Evolutionary conservation across 2,888 invertebrate species (phyloP).

Genomic region (Drosophila setosimentum): DNA sequence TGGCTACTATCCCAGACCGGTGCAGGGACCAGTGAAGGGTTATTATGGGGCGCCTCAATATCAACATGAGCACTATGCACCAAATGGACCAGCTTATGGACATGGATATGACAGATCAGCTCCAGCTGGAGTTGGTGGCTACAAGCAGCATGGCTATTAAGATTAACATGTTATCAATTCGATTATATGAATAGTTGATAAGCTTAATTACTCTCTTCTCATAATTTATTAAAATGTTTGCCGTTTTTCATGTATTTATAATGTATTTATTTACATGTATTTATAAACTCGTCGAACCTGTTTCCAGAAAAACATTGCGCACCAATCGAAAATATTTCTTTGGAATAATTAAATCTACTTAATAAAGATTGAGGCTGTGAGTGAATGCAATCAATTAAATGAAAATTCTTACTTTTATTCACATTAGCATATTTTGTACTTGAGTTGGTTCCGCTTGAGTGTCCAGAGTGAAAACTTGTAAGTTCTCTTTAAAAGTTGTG

Average conservation of each 20-base stretch:
- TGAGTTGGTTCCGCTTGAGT: background rate
- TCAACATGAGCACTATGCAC: conserved; percentile 24
- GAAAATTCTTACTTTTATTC: background rate
- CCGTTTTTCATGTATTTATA: conserved; percentile 1
- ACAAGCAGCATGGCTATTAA: conserved; percentile 57
- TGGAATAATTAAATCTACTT: background rate
- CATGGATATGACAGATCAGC: conserved; percentile 28
- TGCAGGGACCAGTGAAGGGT: conserved; percentile 18
- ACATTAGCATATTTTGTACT: background rate
- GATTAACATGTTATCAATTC: background rate
- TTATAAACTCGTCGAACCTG: background rate
- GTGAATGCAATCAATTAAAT: background rate
- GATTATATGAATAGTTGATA: background rate
- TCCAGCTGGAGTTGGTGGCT: conserved; percentile 35
- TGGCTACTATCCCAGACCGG: conserved; percentile 42
- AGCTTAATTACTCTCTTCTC: background rate
- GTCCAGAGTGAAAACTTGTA: background rate
- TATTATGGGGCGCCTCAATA: conserved; percentile 49
- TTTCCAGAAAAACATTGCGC: background rate
- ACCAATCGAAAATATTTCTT: background rate
- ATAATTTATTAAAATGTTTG: conserved; percentile 46
- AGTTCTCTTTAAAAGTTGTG: background rate
- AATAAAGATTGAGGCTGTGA: background rate
- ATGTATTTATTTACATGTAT: conserved; percentile 1
- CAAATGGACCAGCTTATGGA: conserved; percentile 33